Evolutionary conservation across 2,113 vertebrate genomes (phyloP), one percentile per base, ranked within the genome.

Genomic region (Zosterops borbonicus): DNA sequence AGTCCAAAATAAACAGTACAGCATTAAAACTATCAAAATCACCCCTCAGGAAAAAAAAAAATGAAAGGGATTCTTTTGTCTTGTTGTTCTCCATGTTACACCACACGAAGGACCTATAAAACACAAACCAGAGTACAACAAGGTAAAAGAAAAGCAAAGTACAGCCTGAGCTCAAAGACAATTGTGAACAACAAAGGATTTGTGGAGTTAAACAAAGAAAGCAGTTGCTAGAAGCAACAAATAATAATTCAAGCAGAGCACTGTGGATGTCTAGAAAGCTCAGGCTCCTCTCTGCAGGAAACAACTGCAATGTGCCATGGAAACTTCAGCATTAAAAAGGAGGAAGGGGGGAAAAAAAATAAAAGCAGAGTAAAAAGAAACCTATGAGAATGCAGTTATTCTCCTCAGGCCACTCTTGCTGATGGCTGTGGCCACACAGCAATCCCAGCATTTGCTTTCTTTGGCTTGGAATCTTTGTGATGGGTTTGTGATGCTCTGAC

Each of bases 181-280:
- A 27, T 60, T 70, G 29, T 63, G 56, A 42, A 58, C 76, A 89
- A 58, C 47, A 87, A 86, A 89, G 58, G 25, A 75, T 56, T 71
- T 56, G 31, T 29, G 37, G 52, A 87, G 28, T 63, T 70, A 56
- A 93, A 88, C 1, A 21, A 75, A 84, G 52, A 20, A 90, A 70
- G 60, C 60, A 71, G 77, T 82, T 82, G 80, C 77, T 49, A 71
- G 60, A 92, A 94, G 92, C 64, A 92, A 93, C 35, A 92, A 84
- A 71, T 78, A 75, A 63, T 77, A 52, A 81, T 77, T 83, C 35
- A 23, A 90, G 68, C 60, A 83, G 86, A 92, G 41, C n/a, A 17
- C 2, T 69, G 47, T 52, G 52, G 83, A 67, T 84, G 77, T 44
- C 76, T 67, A 27, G 19, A 77, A 96, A 90, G 44, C 62, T 16